Evolutionary conservation across 2,113 vertebrate species (phyloP), one percentile per base, ranked within the genome.

Genomic region (Dipodomys stephensi): DNA sequence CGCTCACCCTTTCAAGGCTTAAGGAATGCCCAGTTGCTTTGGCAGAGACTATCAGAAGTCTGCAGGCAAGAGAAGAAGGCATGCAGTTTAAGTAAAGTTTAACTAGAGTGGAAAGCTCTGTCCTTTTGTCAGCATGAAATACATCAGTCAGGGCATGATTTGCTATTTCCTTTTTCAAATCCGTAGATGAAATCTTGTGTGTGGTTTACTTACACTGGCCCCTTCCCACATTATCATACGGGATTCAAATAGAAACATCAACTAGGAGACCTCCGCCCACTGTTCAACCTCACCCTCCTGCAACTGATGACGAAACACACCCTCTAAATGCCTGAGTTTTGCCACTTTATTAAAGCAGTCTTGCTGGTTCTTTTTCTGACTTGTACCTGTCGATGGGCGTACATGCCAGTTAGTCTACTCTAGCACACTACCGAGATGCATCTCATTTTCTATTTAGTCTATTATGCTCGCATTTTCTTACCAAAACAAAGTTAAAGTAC

Each of bases 11-110:
- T 88, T 80, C 88, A 80, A 62, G 32, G 11, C 13, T 85, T 62
- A 60, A 57, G 32, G 64, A 90, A 62, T 79, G 65, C 83, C 92
- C 87, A 27, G 19, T 68, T 90, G n/a, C 53, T 83, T 82, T 92
- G 44, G 18, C 18, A 79, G 72, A 74, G 68, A 53, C 46, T n/a
- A 39, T 69, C 57, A 68, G 49, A 68, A 73, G 44, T 46, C 83
- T 57, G 5, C 23, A 82, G 39, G 65, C 32, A 60, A 25, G 16
- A 83, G 82, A 88, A 62, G 44, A 82, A 83, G 80, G 30, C 73
- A 12, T 35, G 76, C 18, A 35, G 18, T 73, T 94, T 92, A 85
- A 86, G 68, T 92, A 81, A 74, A 78, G 57, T 76, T 60, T 83
- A 57, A 84, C 16, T 91, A 44, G 46, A 73, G n/a, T 93, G 78